These are phyloP conservation scores for Myotis vivesi DNA, from an alignment of 2,797 vertebrate genomes.

Conservation along the genomic window DNA sequence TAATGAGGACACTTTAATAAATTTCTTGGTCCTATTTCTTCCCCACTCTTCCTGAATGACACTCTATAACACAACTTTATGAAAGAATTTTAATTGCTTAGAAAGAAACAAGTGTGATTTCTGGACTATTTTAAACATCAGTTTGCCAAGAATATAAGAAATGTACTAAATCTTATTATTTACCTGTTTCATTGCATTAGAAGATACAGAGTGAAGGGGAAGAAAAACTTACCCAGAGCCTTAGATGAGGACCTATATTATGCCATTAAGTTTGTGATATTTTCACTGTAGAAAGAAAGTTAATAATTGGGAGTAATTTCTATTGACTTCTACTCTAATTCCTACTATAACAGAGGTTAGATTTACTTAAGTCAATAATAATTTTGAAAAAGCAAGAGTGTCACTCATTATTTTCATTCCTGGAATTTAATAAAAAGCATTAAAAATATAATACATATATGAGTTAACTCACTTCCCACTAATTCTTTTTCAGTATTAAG, in stretches of 20 bases:
- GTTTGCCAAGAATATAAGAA: neutral
- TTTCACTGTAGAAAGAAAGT: neutral
- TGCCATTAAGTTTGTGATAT: neutral
- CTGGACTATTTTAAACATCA: neutral
- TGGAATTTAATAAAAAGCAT: neutral
- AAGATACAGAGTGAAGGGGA: neutral
- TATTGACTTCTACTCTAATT: neutral
- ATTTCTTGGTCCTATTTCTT: neutral
- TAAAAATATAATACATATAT: neutral
- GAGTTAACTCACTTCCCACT: neutral
- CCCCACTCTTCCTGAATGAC: neutral
- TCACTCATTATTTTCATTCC: neutral
- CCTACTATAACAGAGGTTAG: neutral
- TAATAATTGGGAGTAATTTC: neutral
- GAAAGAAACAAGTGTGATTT: neutral
- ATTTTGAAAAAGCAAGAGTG: neutral
- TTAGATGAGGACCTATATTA: neutral
- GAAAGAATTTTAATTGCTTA: neutral
- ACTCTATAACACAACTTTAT: neutral
- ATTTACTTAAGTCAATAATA: slow-evolving; percentile 13
- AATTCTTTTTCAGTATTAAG: neutral
- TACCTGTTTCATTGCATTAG: neutral
- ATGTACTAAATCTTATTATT: neutral
- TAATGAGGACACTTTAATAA: neutral
- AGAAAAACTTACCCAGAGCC: neutral